A percentile compares a stretch with the other conserved stretches of the same genome.
These are phyloP conservation scores for Rosalia funebris DNA, from an alignment of 2,888 invertebrate species.

Conservation along the genomic window DNA sequence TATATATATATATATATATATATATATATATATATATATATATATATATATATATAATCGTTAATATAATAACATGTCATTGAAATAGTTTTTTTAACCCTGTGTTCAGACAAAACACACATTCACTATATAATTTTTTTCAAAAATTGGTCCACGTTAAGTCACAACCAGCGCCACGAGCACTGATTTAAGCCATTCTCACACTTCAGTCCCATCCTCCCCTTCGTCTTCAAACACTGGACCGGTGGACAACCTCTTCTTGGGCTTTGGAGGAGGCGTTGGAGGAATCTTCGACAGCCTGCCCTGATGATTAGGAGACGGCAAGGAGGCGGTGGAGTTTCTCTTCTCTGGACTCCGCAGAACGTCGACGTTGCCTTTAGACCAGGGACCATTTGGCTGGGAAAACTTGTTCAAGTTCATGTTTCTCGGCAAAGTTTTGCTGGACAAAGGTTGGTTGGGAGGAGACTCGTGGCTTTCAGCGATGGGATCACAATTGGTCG, in stretches of 20 bases:
- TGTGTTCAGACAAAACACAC: constrained; percentile 23
- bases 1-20: neutral
- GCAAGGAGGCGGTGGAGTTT: constrained; percentile 54
- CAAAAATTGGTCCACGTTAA: constrained; percentile 46
- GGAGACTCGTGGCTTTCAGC: constrained; percentile 67
- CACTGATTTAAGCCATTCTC: constrained; percentile 66
- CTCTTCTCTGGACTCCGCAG: constrained; percentile 64
- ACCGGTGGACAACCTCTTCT: constrained; percentile 78
- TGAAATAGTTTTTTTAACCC: constrained; percentile 19
- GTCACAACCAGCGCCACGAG: constrained; percentile 56
- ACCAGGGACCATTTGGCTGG: constrained; percentile 60
- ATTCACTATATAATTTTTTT: constrained; percentile 17
- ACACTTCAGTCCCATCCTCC: constrained; percentile 90
- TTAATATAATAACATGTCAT: constrained; percentile 12
- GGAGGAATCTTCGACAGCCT: constrained; percentile 76
- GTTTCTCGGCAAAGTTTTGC: constrained; percentile 62
- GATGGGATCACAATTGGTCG: constrained; percentile 65
- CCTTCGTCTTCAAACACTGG: constrained; percentile 89
- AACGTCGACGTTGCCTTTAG: constrained; percentile 63
- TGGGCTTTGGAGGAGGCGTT: constrained; percentile 86
- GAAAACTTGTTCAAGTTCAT: constrained; percentile 46
- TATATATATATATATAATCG: neutral
- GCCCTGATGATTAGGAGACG: constrained; percentile 32
- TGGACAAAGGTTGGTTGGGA: constrained; percentile 54
- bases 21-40: neutral